Evolutionary conservation across 2,113 vertebrate genomes (phyloP).

Genomic region (Thymallus thymallus): DNA sequence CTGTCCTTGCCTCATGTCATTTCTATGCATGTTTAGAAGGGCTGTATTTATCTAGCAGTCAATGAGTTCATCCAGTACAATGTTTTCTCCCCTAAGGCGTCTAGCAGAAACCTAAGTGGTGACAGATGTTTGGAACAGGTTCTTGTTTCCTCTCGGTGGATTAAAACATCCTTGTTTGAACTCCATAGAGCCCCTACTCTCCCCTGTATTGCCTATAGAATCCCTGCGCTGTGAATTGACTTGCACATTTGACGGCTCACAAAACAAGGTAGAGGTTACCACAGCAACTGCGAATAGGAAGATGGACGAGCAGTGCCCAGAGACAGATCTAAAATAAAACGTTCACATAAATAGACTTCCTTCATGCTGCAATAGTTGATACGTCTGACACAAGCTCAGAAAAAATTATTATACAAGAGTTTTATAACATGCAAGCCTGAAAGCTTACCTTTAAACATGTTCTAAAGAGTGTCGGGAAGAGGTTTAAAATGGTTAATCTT

Average conservation of each 20-base stretch:
- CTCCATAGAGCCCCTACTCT: not conserved
- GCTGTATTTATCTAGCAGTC: not conserved
- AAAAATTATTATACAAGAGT: too few relatives aligned
- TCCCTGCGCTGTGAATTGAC: not conserved
- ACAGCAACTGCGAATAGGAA: not conserved
- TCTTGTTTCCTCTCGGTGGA: not conserved
- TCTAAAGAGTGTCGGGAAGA: too few relatives aligned
- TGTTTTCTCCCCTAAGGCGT: not conserved
- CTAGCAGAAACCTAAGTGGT: not conserved
- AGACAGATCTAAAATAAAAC: not conserved
- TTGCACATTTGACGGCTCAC: not conserved
- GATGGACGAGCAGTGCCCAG: not conserved
- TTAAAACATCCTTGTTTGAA: not conserved
- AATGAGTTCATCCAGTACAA: not conserved
- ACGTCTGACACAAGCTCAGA: too few relatives aligned
- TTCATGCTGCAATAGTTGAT: not conserved
- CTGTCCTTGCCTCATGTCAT: not conserved
- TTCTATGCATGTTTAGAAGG: constrained; percentile 4
- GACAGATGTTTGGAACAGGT: not conserved
- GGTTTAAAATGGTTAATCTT: too few relatives aligned
- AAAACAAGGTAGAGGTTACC: not conserved
- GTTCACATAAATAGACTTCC: not conserved
- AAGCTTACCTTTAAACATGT: too few relatives aligned
- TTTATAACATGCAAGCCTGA: too few relatives aligned
- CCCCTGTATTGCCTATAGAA: not conserved